These are phyloP conservation scores for Lithodes maja DNA, from an alignment of 2,888 invertebrate genomes.

Conservation along the genomic window DNA sequence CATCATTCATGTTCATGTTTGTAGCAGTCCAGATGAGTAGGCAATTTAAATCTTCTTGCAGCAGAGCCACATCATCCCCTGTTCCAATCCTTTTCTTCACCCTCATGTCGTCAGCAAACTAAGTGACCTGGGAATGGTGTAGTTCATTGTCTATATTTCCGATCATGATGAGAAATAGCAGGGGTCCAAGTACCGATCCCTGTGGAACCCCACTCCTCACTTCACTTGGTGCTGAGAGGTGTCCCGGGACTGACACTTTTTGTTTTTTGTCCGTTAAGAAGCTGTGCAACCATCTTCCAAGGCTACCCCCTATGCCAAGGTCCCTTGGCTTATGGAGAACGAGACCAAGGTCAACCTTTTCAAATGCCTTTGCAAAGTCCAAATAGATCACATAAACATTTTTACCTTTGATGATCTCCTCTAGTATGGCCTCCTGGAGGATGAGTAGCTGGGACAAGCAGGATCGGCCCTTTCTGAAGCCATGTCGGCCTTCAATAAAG, in stretches of 20 bases:
- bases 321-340: constrained; percentile 2
- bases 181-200: neutral
- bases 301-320: neutral
- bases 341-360: constrained; percentile 26
- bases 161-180: constrained; percentile 10
- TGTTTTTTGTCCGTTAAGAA: neutral
- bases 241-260: neutral
- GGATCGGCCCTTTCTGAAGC: neutral
- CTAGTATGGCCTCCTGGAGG: neutral
- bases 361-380: constrained; percentile 30
- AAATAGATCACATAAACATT: constrained; percentile 37
- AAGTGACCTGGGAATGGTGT: constrained; percentile 1
- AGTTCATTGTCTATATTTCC: neutral
- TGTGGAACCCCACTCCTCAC: neutral
- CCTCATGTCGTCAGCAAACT: constrained; percentile 8
- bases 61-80: constrained; percentile 8
- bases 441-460: neutral
- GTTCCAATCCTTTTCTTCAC: constrained; percentile 1
- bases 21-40: constrained; percentile 18
- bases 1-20: neutral
- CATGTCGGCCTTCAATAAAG: neutral
- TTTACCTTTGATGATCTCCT: neutral
- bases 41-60: neutral
- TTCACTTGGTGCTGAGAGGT: neutral
- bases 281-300: neutral